Base-by-base conservation (phyloP, 2,797 vertebrate species). In the Platyrinchus mystaceus region DNA sequence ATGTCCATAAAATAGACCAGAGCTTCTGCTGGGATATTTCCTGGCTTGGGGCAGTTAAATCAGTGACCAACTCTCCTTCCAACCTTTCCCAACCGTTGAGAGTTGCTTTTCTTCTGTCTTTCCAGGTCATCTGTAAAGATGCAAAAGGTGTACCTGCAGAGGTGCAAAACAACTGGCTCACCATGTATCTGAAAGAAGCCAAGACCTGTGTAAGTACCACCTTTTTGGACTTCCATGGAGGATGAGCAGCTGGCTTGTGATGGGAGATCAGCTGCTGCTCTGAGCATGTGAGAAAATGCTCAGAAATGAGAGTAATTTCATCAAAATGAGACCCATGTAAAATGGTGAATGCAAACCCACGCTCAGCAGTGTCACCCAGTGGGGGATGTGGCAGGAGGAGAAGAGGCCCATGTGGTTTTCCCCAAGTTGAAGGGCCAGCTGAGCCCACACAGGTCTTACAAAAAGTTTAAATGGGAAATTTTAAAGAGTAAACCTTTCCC, bases 191-290 rank as follows among this genome's bases (percentile, higher is more conserved):
- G 76, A 95, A 89, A 39, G 63, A 93, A 52, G n/a, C 85, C 28
- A 94, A 18, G 50, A 89, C 17, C 27, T 97, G 97, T 70, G 97
- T 97, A 85, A 97, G 97, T 97, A 84, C 16, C 20, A 52, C 27
- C 12, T 53, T 80, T 37, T 23, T 22, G 52, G 26, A 37, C 47
- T 89, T 47, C 47, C 22, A 0, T 11, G n/a, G 36, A 55, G 55
- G n/a, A 10, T n/a, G 11, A 71, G 58, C 49, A 68, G 85, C 11
- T 41, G 26, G 13, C 34, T 22, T 39, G 67, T 28, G 77, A n/a
- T 10, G 46, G 58, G 76, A 30, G 21, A 68, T 44, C 36, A 60
- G 47, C n/a, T 28, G 12, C 27, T 22, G 5, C 36, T 30, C 47
- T 46, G 24, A 47, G 55, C 16, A 1, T 4, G 19, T 34, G 34